Evolutionary conservation across 2,113 vertebrate genomes (phyloP).

Genomic region (Dasyurus viverrinus): DNA sequence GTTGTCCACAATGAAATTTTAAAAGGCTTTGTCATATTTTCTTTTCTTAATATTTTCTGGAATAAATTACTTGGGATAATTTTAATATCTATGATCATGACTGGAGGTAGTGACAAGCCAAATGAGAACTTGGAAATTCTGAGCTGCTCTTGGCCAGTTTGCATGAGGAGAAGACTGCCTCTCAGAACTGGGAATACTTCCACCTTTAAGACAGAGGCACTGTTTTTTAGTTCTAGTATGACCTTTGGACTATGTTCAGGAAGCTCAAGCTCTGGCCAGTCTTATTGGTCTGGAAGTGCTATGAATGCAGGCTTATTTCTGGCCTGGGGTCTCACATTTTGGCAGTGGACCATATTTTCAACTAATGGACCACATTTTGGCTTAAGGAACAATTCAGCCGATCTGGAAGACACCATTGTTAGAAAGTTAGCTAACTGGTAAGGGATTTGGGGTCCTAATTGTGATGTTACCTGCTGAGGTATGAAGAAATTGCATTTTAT

Average conservation of each 20-base stretch:
- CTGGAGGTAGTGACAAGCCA: background rate
- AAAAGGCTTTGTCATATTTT: background rate
- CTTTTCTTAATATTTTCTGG: background rate
- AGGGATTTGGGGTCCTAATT: background rate
- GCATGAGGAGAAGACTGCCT: background rate
- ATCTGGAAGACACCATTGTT: background rate
- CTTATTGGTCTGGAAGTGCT: background rate
- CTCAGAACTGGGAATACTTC: background rate
- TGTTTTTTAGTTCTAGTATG: background rate
- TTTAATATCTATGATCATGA: background rate
- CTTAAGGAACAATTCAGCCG: background rate
- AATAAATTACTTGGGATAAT: background rate
- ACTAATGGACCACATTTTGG: background rate
- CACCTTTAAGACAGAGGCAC: background rate
- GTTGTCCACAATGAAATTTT: background rate
- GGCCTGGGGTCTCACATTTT: too few relatives aligned
- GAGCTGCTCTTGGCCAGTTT: background rate
- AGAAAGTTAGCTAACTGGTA: background rate
- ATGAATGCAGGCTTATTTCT: background rate
- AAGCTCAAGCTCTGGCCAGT: background rate
- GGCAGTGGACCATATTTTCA: too few relatives aligned
- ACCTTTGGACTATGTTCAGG: background rate
- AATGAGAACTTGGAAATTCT: background rate
- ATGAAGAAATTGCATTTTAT: background rate
- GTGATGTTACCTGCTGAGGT: background rate